These are phyloP conservation scores for Lagocephalus sceleratus DNA, from an alignment of 2,797 vertebrate genomes.

Conservation along the genomic window DNA sequence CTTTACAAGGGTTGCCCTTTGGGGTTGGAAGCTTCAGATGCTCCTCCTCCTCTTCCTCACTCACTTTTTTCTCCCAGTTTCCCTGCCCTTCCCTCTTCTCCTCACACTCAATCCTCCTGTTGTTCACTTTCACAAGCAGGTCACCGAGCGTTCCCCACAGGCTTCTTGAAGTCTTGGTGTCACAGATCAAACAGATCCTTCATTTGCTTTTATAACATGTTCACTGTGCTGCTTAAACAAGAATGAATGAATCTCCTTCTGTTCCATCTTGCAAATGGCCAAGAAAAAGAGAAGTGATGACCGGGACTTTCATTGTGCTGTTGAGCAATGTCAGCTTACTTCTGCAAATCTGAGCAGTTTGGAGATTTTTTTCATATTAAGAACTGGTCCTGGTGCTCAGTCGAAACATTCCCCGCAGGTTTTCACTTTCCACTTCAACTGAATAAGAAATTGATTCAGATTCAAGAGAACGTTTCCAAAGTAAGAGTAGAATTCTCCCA, in stretches of 20 bases:
- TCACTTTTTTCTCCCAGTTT: constrained; percentile 46
- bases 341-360: constrained; percentile 23
- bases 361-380: constrained; percentile 32
- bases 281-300: constrained; percentile 3
- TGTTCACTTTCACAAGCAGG: constrained; percentile 26
- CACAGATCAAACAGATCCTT: constrained; percentile 50
- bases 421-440: not conserved
- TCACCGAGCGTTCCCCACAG: constrained; percentile 35
- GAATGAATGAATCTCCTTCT: constrained; percentile 1
- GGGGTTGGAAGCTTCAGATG: constrained; percentile 30
- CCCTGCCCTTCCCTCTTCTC: constrained; percentile 61
- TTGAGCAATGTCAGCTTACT: not conserved
- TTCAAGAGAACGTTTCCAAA: not conserved
- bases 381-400: constrained; percentile 26
- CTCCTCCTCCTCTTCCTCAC: constrained; percentile 23
- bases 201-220: constrained; percentile 25
- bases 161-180: constrained; percentile 41
- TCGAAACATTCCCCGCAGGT: constrained; percentile 5
- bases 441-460: not conserved
- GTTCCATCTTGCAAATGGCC: constrained; percentile 23
- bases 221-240: constrained; percentile 29
- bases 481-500: constrained; percentile 26
- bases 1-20: constrained; percentile 36
- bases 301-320: constrained; percentile 3
- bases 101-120: constrained; percentile 53